phyloP scores from a whole-genome alignment of 2,888 invertebrate genomes.

The Helicoverpa assulta region DNA sequence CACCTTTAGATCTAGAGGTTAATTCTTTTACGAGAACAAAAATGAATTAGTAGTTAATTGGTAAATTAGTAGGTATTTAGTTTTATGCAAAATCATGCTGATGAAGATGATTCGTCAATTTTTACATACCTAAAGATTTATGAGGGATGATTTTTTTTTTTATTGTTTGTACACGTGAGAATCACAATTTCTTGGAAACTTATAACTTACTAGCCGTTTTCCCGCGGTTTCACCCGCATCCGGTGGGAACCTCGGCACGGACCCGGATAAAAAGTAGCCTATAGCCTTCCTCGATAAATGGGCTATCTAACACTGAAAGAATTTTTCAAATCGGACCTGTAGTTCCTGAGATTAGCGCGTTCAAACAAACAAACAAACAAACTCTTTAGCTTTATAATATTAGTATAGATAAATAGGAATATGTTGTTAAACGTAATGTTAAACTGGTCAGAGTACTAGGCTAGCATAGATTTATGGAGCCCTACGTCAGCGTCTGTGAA shows the following conservation, averaged over 20 bases:
- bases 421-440: too few species aligned
- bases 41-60: background rate
- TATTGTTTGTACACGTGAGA: constrained; percentile 13
- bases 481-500: background rate
- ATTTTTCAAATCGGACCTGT: too few species aligned
- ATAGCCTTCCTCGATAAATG: too few species aligned
- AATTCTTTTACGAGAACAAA: constrained; percentile 1
- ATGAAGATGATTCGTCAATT: background rate
- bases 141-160: constrained; percentile 20
- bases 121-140: constrained; percentile 11
- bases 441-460: background rate
- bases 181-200: background rate
- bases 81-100: constrained; percentile 23
- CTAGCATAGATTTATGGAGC: background rate
- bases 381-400: too few species aligned
- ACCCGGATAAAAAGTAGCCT: too few species aligned
- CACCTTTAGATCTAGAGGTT: background rate
- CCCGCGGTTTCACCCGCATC: too few species aligned
- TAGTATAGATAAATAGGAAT: too few species aligned
- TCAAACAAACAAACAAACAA: too few species aligned
- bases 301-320: too few species aligned
- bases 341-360: too few species aligned
- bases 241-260: too few species aligned
- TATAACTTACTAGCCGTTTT: too few species aligned
- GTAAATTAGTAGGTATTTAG: background rate